Percentiles rank a stretch among this genome's conserved stretches.
These are phyloP conservation scores for Drosophila ambigua DNA, from an alignment of 1,140 invertebrate genomes.

Conservation along the genomic window DNA sequence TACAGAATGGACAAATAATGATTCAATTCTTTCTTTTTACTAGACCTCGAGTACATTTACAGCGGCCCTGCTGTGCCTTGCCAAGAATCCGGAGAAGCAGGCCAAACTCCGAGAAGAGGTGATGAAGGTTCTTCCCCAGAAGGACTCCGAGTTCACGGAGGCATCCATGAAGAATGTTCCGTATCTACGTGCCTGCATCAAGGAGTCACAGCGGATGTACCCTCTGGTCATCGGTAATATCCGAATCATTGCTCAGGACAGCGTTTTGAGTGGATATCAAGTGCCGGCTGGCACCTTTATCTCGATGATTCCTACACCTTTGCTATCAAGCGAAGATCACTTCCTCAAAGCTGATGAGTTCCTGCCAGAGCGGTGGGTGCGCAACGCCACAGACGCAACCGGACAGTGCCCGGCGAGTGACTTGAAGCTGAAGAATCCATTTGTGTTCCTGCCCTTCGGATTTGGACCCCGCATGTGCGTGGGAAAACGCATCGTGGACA, in stretches of 20 bases:
- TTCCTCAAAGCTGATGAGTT: constrained; percentile 85
- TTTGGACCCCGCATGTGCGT: constrained; percentile 86
- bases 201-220: constrained; percentile 86
- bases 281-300: constrained; percentile 87
- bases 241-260: constrained; percentile 84
- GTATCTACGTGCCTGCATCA: constrained; percentile 88
- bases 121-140: constrained; percentile 83
- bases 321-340: constrained; percentile 83
- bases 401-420: constrained; percentile 52
- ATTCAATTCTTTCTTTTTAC: neutral
- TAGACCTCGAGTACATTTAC: constrained; percentile 59
- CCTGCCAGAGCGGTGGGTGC: constrained; percentile 87
- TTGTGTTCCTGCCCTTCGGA: constrained; percentile 87
- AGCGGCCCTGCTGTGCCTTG: constrained; percentile 83
- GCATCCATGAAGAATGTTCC: constrained; percentile 85
- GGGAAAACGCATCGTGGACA: constrained; percentile 88
- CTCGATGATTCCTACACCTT: constrained; percentile 84
- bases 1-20: no score
- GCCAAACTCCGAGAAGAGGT: constrained; percentile 88
- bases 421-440: constrained; percentile 85
- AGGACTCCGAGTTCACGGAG: constrained; percentile 84
- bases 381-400: constrained; percentile 17
- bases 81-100: constrained; percentile 88
- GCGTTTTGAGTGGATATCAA: constrained; percentile 86
- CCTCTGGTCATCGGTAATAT: constrained; percentile 85